Conservation (phyloP, 1,140 invertebrate species). For the Camponotus floridanus region DNA sequence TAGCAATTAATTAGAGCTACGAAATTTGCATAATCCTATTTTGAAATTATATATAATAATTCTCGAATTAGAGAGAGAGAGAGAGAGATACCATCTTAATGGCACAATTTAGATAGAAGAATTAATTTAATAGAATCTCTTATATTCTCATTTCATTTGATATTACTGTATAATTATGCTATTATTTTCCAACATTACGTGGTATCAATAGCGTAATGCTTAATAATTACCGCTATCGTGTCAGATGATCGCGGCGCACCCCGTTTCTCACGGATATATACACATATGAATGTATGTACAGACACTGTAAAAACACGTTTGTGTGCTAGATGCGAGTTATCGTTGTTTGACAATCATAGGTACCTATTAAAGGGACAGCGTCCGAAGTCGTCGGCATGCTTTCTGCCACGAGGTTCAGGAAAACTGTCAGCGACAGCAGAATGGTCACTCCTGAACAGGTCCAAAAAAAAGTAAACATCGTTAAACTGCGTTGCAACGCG, state of each 20-base stretch:
- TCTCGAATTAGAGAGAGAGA: not conserved
- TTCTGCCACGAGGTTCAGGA: conserved; percentile 97
- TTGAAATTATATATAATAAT: conserved; percentile 1
- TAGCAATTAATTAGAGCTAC: not conserved
- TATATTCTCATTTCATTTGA: not conserved
- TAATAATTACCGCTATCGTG: conserved; percentile 18
- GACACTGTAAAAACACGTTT: conserved; percentile 69
- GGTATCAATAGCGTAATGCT: conserved; percentile 32
- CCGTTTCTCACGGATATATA: conserved; percentile 42
- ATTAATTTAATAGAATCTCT: not conserved
- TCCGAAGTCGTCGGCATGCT: conserved; percentile 97
- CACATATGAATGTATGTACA: conserved; percentile 68
- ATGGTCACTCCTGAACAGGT: conserved; percentile 96
- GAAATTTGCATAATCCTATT: conserved; percentile 8
- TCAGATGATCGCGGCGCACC: conserved; percentile 40
- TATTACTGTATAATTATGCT: conserved; percentile 16
- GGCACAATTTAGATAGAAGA: not conserved
- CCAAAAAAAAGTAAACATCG: conserved; percentile 54
- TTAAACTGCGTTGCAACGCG: conserved; percentile 40
- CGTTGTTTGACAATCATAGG: conserved; percentile 69
- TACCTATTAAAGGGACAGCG: conserved; percentile 91
- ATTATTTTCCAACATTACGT: not conserved
- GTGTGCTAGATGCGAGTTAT: conserved; percentile 64
- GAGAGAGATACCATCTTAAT: not conserved
- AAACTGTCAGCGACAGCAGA: conserved; percentile 99